Evolutionary conservation across 2,113 vertebrate species (phyloP), one percentile per base, ranked within the genome.

Genomic region (Gasterosteus nipponicus): DNA sequence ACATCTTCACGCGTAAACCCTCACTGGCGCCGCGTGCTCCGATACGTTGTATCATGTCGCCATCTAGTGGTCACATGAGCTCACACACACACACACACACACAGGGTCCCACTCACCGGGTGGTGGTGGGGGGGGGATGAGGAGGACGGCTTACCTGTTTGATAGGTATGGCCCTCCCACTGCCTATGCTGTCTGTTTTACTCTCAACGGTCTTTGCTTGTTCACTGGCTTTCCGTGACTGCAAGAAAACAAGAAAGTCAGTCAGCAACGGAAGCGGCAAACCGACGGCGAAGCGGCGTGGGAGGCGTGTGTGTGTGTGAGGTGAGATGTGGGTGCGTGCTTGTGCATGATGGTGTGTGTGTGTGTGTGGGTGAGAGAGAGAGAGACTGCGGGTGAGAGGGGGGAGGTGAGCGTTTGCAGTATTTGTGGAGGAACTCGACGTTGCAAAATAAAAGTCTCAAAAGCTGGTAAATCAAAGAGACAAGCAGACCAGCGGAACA

Each of bases 191-290:
- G 96, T 99, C 98, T 71, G 96, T 96, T 93, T 98, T 99, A 92
- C 95, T 94, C 86, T 99, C 98, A 5, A 94, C 88, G 78, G 91
- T 96, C 93, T 98, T 99, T 92, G 93, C 86, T 86, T 97, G 98
- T 83, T 99, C 98, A 85, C 96, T 96, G 93, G 98, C 98, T 95
- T 98, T 99, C 72, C 98, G 96, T 78, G 98, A 99, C 98, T 99
- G 96, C 84, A 98, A 98, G 93, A 95, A 95, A 97, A 97, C 93
- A 95, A 98, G 92, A 97, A 77, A 92, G 81, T 84, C 76, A 93
- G 81, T 94, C 89, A 91, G 90, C 86, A 78, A 91, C 75, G 41
- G 58, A 81, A 69, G 67, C 81, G 26, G 77, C 66, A 72, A 65
- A 84, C 60, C 19, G 64, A 60, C 19, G 19, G 58, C 35, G 29